Base-by-base conservation (phyloP, 1,140 invertebrate genomes). In the Drosophila kepulauana region DNA sequence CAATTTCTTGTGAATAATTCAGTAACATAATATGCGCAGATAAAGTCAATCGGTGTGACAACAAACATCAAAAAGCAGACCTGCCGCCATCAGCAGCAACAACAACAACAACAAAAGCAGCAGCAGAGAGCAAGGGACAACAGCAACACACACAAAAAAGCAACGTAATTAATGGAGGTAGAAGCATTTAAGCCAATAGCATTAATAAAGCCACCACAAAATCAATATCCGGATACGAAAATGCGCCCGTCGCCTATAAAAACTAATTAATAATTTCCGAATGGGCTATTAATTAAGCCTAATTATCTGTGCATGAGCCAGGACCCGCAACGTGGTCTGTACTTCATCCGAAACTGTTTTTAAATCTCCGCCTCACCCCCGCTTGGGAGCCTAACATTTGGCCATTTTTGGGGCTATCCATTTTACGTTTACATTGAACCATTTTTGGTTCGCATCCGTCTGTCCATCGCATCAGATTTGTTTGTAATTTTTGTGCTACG, bases 251-350 rank as follows among this genome's bases (percentile, higher is more conserved):
- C 89, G 88, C 91, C 76, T 87, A 91, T 89, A 92, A 92, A 92
- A 92, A 92, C 91, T 92, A 92, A 92, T 92, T 92, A 92, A 92
- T 92, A 92, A 92, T 92, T 92, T 92, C 86, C 91, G 91, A 92
- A 92, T 92, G 91, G 91, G 86, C 91, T 92, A 92, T 92, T 92
- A 92, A 92, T 92, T 92, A 92, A 92, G 89, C 88, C 91, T 92
- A 92, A 92, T 92, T 92, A 92, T 91, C 81, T 88, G 84, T 88
- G 84, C 84, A 87, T 88, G 84, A 78, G 84, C 78, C 82, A 65
- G 82, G 81, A 86, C 78, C 82, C 81, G 81, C 82, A 85, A 80
- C 80, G 85, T 80, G 81, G 84, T 85, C 73, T 61, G 81, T 82
- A 75, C 81, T 70, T 75, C 52, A 57, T 63, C 61, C 48, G 56